These are phyloP conservation scores for Gobio gobio DNA, from an alignment of 2,113 vertebrate genomes.

Conservation along the genomic window DNA sequence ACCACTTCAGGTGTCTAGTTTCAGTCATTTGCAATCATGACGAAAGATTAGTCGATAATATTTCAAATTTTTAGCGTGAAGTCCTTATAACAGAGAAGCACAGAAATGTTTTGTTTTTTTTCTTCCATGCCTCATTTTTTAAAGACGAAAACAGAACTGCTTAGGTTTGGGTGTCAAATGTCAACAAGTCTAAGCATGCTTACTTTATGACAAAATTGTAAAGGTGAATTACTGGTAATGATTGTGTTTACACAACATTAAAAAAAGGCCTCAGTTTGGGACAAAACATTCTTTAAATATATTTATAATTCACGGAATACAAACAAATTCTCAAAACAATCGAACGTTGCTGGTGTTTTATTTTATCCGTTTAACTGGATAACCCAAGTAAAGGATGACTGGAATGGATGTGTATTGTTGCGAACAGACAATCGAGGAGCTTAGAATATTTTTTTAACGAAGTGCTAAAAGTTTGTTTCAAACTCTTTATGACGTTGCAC, in stretches of 20 bases:
- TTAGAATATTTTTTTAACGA: neutral
- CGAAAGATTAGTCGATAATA: neutral
- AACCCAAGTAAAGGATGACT: neutral
- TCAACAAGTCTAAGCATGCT: constrained; percentile 29
- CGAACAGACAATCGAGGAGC: neutral
- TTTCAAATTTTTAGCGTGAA: neutral
- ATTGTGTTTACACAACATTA: neutral
- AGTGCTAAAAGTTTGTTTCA: neutral
- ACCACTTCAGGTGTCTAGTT: constrained; percentile 45
- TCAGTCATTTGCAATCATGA: constrained; percentile 23
- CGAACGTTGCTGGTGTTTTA: neutral
- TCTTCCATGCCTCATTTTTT: neutral
- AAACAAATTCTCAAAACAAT: neutral
- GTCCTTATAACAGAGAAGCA: neutral
- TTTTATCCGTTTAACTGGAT: neutral
- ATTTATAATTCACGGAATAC: neutral
- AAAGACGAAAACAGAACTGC: neutral
- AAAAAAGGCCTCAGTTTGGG: neutral
- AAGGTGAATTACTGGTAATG: neutral
- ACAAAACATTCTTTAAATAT: neutral
- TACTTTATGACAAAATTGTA: neutral
- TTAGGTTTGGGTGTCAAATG: neutral
- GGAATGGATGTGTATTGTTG: neutral
- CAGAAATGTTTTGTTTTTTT: neutral
- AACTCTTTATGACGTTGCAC: neutral